A percentile compares a stretch with the other conserved stretches of the same genome.
These are phyloP conservation scores for Micronisus gabar DNA, from an alignment of 2,113 vertebrate species.

Conservation along the genomic window DNA sequence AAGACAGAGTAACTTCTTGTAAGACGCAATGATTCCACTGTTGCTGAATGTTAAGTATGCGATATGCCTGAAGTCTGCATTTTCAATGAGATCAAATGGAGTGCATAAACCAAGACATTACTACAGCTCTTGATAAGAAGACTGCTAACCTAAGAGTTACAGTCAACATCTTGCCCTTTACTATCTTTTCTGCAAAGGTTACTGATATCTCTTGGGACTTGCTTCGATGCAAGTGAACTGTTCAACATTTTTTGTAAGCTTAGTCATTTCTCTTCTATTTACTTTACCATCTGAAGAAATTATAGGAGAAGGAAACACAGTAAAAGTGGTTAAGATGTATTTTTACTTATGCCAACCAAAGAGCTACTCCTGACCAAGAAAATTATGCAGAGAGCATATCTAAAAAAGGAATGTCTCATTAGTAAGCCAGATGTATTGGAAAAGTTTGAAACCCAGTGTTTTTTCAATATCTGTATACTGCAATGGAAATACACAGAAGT, in stretches of 20 bases:
- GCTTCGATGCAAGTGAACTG: neutral
- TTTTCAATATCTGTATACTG: neutral
- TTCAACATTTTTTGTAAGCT: conserved; percentile 5
- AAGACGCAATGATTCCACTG: neutral
- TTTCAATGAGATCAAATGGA: conserved; percentile 54
- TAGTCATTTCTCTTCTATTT: neutral
- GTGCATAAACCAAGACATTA: conserved; percentile 21
- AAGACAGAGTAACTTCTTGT: conserved; percentile 37
- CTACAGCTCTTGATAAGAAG: conserved; percentile 49
- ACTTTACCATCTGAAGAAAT: neutral
- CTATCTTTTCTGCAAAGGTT: conserved; percentile 13
- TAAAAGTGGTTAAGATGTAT: neutral
- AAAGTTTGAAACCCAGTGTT: neutral
- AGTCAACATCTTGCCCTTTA: conserved; percentile 12
- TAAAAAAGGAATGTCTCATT: neutral
- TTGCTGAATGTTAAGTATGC: conserved; percentile 19
- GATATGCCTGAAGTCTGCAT: conserved; percentile 38
- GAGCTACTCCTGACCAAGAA: neutral
- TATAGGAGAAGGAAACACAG: neutral
- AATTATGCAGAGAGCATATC: neutral
- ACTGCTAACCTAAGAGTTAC: neutral
- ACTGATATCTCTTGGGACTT: neutral
- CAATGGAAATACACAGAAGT: neutral
- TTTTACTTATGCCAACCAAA: neutral
- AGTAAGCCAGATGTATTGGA: neutral